Base-by-base conservation (phyloP, 2,113 vertebrate species). In the Scomber japonicus region DNA sequence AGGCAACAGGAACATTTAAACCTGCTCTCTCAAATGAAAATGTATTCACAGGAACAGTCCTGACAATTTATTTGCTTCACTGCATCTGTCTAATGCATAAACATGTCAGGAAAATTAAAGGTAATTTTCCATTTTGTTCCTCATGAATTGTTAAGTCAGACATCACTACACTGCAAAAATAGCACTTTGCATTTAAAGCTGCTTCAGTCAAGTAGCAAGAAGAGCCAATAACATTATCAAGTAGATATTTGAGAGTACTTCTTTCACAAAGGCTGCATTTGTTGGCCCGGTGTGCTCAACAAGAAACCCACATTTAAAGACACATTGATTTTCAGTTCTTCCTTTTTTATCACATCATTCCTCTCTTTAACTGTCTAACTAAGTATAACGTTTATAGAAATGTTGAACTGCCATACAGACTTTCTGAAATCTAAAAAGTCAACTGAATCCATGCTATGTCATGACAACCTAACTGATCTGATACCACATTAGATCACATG, bases 21-120 rank as follows among this genome's bases (percentile, higher is more conserved):
- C 40, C 2, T 11, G 76, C 2, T 75, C 11, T 49, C 51, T 70
- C 16, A 62, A 40, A 80, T 57, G 0, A 15, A 69, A 54, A 75
- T 54, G 51, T 81, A 77, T 71, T 77, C 53, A 72, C 45, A 78
- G 45, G 30, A 77, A 55, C 24, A 45, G 24, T 45, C 60, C 14
- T n/a, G 13, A 64, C 74, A 75, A 66, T 60, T 63, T n/a, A 76
- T 66, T 72, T 57, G 67, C 78, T 53, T 56, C 27, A 70, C 61
- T 83, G 79, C 73, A 40, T 51, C 55, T 72, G 65, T 72, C 50
- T 78, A 78, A 83, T 71, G 46, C 71, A 88, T 83, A 83, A 88
- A 89, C 82, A 85, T 81, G 66, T 83, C 74, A 72, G 69, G 5
- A 4, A 89, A 85, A 81, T 85, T 82, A 84, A 15, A 66, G 65